phyloP scores from a whole-genome alignment of 2,888 invertebrate species.

The Papilio gigon region DNA sequence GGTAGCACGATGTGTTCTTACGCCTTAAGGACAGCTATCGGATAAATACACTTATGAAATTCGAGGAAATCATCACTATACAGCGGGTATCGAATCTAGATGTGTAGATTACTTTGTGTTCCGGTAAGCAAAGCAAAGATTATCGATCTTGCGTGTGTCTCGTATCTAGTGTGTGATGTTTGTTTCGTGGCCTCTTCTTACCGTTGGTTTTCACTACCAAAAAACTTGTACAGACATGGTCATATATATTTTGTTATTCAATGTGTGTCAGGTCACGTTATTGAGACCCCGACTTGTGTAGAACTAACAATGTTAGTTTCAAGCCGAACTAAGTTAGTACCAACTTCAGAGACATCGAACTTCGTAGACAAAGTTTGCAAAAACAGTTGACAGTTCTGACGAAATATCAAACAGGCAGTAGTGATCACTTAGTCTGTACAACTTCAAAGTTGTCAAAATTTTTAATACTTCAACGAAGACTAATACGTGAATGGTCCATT shows the following conservation, averaged over 20 bases:
- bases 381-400: slow-evolving; percentile 7
- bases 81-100: too few relatives aligned
- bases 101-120: too few relatives aligned
- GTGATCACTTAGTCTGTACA: slow-evolving; percentile 10
- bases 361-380: slow-evolving; percentile 11
- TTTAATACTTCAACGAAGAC: neutral
- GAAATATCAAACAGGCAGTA: slow-evolving; percentile 16
- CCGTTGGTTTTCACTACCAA: too few relatives aligned
- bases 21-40: too few relatives aligned
- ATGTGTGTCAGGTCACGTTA: slow-evolving; percentile 13
- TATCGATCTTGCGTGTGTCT: too few relatives aligned
- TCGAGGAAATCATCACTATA: too few relatives aligned
- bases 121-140: too few relatives aligned
- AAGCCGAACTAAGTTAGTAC: slow-evolving; percentile 9
- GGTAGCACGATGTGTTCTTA: too few relatives aligned
- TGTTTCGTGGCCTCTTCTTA: too few relatives aligned
- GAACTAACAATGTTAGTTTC: slow-evolving; percentile 22
- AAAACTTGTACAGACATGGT: too few relatives aligned
- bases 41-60: too few relatives aligned
- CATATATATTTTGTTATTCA: neutral
- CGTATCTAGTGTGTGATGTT: too few relatives aligned
- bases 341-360: slow-evolving; percentile 11
- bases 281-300: slow-evolving; percentile 8
- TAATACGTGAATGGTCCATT: neutral
- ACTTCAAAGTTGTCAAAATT: slow-evolving; percentile 1